phyloP scores from a whole-genome alignment of 2,113 vertebrate species.

The Trematocara stigmaticum region DNA sequence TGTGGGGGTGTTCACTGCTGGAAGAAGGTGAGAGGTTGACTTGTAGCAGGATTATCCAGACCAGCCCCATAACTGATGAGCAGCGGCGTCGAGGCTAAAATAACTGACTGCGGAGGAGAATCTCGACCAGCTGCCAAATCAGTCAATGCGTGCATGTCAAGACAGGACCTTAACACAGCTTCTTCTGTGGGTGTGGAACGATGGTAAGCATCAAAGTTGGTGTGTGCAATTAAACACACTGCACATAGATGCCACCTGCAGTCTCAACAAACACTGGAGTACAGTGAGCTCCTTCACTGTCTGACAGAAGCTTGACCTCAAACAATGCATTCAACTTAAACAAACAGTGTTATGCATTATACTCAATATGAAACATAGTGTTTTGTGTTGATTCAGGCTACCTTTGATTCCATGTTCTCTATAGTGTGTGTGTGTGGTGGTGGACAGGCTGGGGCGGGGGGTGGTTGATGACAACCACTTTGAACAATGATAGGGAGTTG shows the following conservation, averaged over 20 bases:
- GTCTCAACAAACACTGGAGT: conserved; percentile 8
- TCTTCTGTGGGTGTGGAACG: conserved; percentile 23
- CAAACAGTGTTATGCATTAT: background rate
- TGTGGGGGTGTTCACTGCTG: background rate
- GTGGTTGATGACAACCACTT: background rate
- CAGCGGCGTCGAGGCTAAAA: background rate
- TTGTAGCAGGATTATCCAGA: background rate
- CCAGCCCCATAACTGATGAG: background rate
- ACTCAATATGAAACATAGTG: background rate
- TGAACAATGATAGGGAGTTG: conserved; percentile 17
- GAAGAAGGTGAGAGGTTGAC: background rate
- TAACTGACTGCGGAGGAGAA: background rate
- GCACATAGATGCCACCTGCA: conserved; percentile 4
- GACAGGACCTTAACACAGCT: conserved; percentile 13
- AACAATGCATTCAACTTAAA: background rate
- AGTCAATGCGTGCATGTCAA: conserved; percentile 25
- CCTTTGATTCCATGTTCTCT: conserved; percentile 18
- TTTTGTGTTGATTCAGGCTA: background rate
- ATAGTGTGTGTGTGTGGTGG: background rate
- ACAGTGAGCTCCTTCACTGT: background rate
- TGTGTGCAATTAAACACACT: conserved; percentile 4
- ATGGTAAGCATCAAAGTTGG: conserved; percentile 7
- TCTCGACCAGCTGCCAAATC: conserved; percentile 9
- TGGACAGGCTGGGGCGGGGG: background rate
- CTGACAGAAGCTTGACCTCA: background rate